phyloP scores from a whole-genome alignment of 2,797 vertebrate species.

The Geotrypetes seraphini region DNA sequence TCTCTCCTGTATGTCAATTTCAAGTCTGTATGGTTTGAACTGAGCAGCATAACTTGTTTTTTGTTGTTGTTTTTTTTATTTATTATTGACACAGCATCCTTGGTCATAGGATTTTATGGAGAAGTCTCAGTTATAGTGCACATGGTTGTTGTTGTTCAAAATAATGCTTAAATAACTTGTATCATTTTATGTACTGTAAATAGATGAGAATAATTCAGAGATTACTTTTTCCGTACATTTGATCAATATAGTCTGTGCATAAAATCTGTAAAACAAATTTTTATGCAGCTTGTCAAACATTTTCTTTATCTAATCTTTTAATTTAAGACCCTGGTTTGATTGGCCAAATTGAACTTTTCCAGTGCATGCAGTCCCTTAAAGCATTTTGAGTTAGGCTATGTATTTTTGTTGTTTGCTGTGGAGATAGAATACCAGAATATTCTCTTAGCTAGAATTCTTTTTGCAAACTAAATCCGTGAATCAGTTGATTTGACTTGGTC shows the following conservation, averaged over 20 bases:
- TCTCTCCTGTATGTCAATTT: conserved; percentile 1
- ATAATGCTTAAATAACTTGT: no score
- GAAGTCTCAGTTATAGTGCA: conserved; percentile 3
- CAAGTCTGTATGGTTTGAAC: neutral
- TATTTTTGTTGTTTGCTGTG: no score
- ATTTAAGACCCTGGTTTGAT: no score
- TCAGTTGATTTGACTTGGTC: no score
- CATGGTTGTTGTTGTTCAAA: conserved; percentile 26
- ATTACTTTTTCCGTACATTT: conserved; percentile 71
- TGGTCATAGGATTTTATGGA: no score
- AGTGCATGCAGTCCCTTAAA: no score
- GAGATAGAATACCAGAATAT: no score
- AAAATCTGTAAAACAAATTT: conserved; percentile 44
- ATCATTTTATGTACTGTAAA: conserved; percentile 51
- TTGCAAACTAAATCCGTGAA: no score
- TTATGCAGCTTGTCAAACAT: conserved; percentile 29
- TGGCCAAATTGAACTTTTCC: no score
- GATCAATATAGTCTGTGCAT: conserved; percentile 46
- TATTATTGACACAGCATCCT: conserved; percentile 26
- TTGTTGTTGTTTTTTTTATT: conserved; percentile 31
- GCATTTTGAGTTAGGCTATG: no score
- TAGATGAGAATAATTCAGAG: conserved; percentile 52
- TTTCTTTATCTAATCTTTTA: conserved; percentile 15
- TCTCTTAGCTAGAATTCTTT: no score
- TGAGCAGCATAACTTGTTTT: conserved; percentile 18